Evolutionary conservation across 1,140 invertebrate genomes (phyloP), one percentile per base, ranked within the genome.

Genomic region (Habropoda laboriosa): DNA sequence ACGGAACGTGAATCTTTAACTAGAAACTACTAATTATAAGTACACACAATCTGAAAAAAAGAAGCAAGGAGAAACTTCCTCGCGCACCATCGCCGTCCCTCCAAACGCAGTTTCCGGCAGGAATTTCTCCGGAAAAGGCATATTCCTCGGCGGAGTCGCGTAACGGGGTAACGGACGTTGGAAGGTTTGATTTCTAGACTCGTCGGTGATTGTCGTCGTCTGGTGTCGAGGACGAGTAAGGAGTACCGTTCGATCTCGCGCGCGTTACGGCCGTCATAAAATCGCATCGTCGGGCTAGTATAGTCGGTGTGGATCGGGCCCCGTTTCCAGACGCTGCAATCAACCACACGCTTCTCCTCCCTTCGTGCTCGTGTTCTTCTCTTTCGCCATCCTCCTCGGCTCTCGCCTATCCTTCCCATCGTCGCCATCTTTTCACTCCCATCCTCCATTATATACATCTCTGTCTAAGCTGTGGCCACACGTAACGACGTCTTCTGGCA

Each of bases 191-290:
- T n/a, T 57, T 27, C 24, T 8, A 32, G 27, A 30, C 1, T 5
- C 8, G 18, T 5, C 27, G 27, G 81, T 79, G 53, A 42, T 71
- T 60, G 71, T 61, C 75, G 67, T 68, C 45, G 30, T 76, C 49
- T n/a, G n/a, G n/a, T n/a, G 30, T 40, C 12, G 35, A 40, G 47
- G 53, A 63, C 10, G 18, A 45, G 27, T n/a, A 16, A 75, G n/a
- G 51, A 66, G 67, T 81, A 85, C 83, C 83, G 82, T 85, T 84
- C 49, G 72, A 27, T 70, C 55, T 40, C 40, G 45, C 61, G 24
- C 61, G 53, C 38, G 60, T 42, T 80, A 67, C 82, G 38, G 45
- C 12, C 49, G 70, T 79, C 82, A 42, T 84, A 83, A 84, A 84
- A 79, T 83, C 70, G 45, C 68, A 68, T 83, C 35, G 68, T 13